These are phyloP conservation scores for Argynnis bischoffii DNA, from an alignment of 2,888 invertebrate species.

Conservation along the genomic window DNA sequence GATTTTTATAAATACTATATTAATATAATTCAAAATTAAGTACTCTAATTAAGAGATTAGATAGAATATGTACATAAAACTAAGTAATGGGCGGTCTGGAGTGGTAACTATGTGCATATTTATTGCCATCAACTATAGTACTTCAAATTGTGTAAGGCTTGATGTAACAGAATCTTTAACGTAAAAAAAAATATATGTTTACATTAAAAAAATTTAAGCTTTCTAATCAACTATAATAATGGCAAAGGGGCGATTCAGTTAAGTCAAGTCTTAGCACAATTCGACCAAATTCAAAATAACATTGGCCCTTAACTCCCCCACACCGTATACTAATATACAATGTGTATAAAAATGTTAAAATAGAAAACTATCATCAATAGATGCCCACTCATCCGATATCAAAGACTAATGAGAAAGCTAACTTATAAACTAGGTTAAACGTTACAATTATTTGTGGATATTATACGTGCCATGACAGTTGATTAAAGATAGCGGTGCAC, in stretches of 20 bases:
- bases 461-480: background rate
- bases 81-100: conserved; percentile 40
- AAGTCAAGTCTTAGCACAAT: conserved; percentile 11
- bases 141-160: conserved; percentile 13
- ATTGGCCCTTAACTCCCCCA: conserved; percentile 8
- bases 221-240: background rate
- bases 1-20: background rate
- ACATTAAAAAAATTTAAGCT: background rate
- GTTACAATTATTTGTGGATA: too few species aligned
- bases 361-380: conserved; percentile 10
- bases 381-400: background rate
- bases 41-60: conserved; percentile 25
- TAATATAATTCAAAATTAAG: conserved; percentile 24
- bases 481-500: background rate
- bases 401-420: background rate
- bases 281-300: conserved; percentile 1
- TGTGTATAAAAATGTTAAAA: conserved; percentile 5
- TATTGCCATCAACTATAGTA: conserved; percentile 25
- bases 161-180: conserved; percentile 3
- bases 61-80: conserved; percentile 29
- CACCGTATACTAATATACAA: conserved; percentile 9
- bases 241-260: conserved; percentile 7
- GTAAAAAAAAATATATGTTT: background rate
- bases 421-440: background rate
- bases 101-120: conserved; percentile 41